phyloP scores from a whole-genome alignment of 2,888 invertebrate species.

The Clusia tigrina region DNA sequence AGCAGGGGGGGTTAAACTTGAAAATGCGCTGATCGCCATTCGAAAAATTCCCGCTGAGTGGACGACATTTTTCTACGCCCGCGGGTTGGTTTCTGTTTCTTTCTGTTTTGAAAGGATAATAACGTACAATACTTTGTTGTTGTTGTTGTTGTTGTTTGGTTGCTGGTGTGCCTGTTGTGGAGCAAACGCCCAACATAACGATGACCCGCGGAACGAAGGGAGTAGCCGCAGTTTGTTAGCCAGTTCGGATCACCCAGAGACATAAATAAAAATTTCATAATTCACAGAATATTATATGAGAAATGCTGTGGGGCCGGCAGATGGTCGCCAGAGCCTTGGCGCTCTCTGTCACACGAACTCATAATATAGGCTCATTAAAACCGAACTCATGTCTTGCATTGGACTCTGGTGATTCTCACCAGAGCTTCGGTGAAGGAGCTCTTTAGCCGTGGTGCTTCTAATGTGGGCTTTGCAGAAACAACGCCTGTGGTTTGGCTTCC shows the following conservation, averaged over 20 bases:
- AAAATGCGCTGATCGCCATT: conserved; percentile 34
- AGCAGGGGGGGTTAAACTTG: conserved; percentile 45
- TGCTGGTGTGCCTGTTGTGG: background rate
- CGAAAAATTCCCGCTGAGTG: conserved; percentile 52
- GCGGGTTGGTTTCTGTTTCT: conserved; percentile 19
- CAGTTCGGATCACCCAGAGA: conserved; percentile 25
- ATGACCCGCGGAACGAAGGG: background rate
- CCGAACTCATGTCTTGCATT: background rate
- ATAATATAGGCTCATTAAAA: conserved; percentile 57
- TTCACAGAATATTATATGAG: conserved; percentile 54
- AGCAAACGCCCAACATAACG: too few species aligned
- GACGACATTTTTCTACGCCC: conserved; percentile 48
- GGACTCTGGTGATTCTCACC: background rate
- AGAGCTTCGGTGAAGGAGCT: background rate
- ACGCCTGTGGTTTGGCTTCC: conserved; percentile 58
- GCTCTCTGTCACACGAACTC: conserved; percentile 46
- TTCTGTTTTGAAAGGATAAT: conserved; percentile 7
- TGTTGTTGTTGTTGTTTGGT: background rate
- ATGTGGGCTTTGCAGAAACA: conserved; percentile 22
- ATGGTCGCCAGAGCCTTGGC: conserved; percentile 31
- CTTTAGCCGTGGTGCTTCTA: background rate
- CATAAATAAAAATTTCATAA: conserved; percentile 45
- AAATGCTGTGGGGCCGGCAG: conserved; percentile 27
- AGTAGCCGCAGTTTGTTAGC: background rate
- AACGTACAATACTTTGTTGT: conserved; percentile 1